Evolutionary conservation across 1,140 invertebrate genomes (phyloP), one percentile per base, ranked within the genome.

Genomic region (Penaeus japonicus): DNA sequence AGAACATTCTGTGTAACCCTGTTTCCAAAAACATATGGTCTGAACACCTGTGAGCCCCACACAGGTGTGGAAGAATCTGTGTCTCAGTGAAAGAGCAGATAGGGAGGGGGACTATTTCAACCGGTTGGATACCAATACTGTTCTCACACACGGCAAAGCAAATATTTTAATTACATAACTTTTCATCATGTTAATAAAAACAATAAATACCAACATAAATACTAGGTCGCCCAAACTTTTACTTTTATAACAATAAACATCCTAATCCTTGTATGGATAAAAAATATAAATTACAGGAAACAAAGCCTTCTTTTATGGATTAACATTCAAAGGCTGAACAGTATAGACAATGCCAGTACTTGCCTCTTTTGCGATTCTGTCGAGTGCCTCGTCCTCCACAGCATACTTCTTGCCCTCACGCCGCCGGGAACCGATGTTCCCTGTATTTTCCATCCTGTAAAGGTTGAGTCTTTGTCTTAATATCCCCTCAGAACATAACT

Each of bases 361-460:
- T 93, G 97, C 96, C 95, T 97, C 96, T 94, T 96, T 96, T 82
- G 96, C 96, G 91, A 97, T 97, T 93, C 96, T 96, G 94, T 97
- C 96, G 82, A 97, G 93, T 59, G 96, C 97, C 92, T 97, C 96
- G 93, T 97, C 96, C 92, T 97, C 97, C 15, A 92, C 93, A 54
- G 96, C 95, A 91, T 95, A 96, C 91, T 96, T 95, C 91, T 96
- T 95, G 78, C 95, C 94, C 90, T 95, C 94, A 89, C 96, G 94
- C 91, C 96, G 94, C 91, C 96, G 93, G 92, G 96, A 96, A 90
- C 95, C 94, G 91, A 95, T 91, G 75, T 90, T 91, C 62, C 90
- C 89, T 81, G 89, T 87, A 86, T 87, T 91, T 73, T 91, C 91
- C 91, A 91, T 91, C 87, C 90, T 90, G 85, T 17, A 70, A 79